Base-by-base conservation (phyloP, 2,888 invertebrate species). In the Parascotia fuliginaria region DNA sequence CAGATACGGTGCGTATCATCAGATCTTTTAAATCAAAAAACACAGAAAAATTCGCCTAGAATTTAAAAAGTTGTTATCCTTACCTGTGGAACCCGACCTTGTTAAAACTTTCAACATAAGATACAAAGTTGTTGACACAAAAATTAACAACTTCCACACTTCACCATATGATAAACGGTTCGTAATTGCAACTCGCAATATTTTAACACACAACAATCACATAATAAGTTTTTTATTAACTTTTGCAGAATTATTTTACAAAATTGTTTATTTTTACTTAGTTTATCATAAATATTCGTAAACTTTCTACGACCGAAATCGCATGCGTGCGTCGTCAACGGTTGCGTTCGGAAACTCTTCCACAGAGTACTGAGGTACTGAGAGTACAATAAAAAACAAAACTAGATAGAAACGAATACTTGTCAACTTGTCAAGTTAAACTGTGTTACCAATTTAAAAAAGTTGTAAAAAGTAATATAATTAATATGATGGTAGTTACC, bases 51-150 rank as follows among this genome's bases (percentile, higher is more conserved):
- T n/a, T n/a, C n/a, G n/a, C 56, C 52, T 13, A 32, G 19, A 14
- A 3, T 47, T 36, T 36, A 39, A 63, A 64, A 66, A 68, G 60
- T 60, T 52, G 60, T 56, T 70, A 65, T 69, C 70, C 73, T 77
- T 78, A 83, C 85, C 83, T 82, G 76, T 72, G n/a, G n/a, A 63
- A 22, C 47, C 59, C 76, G 82, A 73, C 83, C 84, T 85, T 82
- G 80, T 79, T 74, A 58, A 55, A 77, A 83, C 79, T 80, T 81
- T 80, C 76, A 65, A 75, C 54, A 68, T 66, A 72, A 73, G 60
- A 76, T 68, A 58, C 50, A 24, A 65, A 73, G 65, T 78, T 73
- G 71, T 75, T 72, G 66, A 77, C 73, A 73, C 72, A 76, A 70
- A 73, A 76, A 65, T 61, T 60, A 43, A 14, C 31, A 42, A 60